Evolutionary conservation across 1,140 invertebrate genomes (phyloP).

Genomic region (Halesus radiatus): DNA sequence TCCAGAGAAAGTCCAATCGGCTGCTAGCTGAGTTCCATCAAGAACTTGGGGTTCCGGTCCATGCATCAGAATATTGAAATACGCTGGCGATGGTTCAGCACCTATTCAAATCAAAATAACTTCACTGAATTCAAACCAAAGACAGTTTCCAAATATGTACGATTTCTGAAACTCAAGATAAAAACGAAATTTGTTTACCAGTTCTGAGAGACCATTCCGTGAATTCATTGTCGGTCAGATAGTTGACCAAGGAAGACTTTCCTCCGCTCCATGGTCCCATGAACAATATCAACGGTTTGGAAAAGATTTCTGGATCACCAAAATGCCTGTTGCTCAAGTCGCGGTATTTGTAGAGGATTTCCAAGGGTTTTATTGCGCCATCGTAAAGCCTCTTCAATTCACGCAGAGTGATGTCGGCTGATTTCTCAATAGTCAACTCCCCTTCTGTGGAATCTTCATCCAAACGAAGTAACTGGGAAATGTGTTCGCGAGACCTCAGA

Average conservation of each 20-base stretch:
- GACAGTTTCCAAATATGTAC: slow-evolving; percentile 36
- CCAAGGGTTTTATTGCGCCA: slow-evolving; percentile 89
- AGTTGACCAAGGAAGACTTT: slow-evolving; percentile 95
- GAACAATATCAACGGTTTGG: slow-evolving; percentile 92
- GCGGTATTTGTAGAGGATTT: slow-evolving; percentile 91
- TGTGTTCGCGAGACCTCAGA: slow-evolving; percentile 83
- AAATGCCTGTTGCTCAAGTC: slow-evolving; percentile 94
- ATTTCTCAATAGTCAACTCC: slow-evolving; percentile 80
- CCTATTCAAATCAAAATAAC: slow-evolving; percentile 71
- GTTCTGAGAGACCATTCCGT: slow-evolving; percentile 86
- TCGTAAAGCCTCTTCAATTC: slow-evolving; percentile 92
- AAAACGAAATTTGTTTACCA: slow-evolving; percentile 72
- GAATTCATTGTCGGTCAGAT: slow-evolving; percentile 89
- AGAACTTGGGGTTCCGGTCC: slow-evolving; percentile 87
- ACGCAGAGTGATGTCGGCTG: slow-evolving; percentile 82
- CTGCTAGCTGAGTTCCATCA: slow-evolving; percentile 92
- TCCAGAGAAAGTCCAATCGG: slow-evolving; percentile 93
- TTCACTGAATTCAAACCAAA: slow-evolving; percentile 42
- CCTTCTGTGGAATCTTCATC: slow-evolving; percentile 81
- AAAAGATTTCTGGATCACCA: slow-evolving; percentile 95
- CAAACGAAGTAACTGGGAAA: slow-evolving; percentile 84
- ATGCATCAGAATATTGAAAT: slow-evolving; percentile 94
- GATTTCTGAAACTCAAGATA: neutral
- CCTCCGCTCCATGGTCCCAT: slow-evolving; percentile 97
- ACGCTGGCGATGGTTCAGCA: slow-evolving; percentile 92